Base-by-base conservation (phyloP, 2,797 vertebrate species). In the Triplophysa yarkandensis region DNA sequence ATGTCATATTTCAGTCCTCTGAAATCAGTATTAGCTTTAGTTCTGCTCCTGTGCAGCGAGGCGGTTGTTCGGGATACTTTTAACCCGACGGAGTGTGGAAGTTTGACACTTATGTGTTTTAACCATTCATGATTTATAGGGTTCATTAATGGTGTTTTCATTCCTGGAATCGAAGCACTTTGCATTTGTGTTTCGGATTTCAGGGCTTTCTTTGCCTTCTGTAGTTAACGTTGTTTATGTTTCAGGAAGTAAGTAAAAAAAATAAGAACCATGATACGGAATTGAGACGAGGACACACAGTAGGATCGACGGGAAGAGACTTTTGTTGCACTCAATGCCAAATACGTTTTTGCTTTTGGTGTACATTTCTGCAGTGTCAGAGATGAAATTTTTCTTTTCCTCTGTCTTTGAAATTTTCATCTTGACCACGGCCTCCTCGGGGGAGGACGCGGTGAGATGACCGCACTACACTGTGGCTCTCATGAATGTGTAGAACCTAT, bases 401-500 rank as follows among this genome's bases (percentile, higher is more conserved):
- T 32, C 80, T 58, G 32, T 57, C 28, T 50, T 62, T 21, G 13
- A 77, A 58, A 64, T 57, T 54, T 68, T 43, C 27, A 72, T 80
- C 71, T 76, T 48, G 27, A 6, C n/a, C 2, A 4, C 32, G 52
- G 52, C 13, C 61, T 44, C 62, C 34, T 76, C 58, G 74, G 85
- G 86, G 79, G 78, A 80, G 86, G 87, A 84, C 86, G 82, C 81
- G 66, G 87, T 80, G 85, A 85, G 89, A 91, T 87, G 79, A 87
- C 83, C 90, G 86, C 85, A 91, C 92, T 89, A 84, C 89, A 92
- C 90, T 94, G 91, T 94, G 93, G 88, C 89, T 88, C 89, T 87
- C 81, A 87, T 80, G 90, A 92, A 92, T 90, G 91, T 93, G 90
- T 91, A 88, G 87, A 90, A 88, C 83, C 84, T 89, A 69, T 46